Conservation (phyloP, 2,113 vertebrate species). For the Ailurus styani region DNA sequence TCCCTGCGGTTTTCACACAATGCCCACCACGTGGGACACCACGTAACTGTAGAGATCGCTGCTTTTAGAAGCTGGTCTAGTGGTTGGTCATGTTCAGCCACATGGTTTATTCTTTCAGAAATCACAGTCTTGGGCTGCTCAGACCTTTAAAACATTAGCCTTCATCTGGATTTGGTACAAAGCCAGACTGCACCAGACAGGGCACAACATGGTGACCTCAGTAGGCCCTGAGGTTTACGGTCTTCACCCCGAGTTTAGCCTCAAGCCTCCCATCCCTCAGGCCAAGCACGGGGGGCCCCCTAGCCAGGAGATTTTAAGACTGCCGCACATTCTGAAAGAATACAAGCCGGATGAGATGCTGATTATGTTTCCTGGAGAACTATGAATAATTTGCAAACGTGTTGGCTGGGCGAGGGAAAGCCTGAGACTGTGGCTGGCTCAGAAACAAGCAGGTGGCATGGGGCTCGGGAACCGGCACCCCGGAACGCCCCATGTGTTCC, state of each 20-base stretch:
- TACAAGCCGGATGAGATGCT: not conserved
- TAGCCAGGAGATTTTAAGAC: not conserved
- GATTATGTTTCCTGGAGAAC: not conserved
- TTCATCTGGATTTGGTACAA: not conserved
- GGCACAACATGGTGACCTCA: rapidly evolving
- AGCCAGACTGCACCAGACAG: rapidly evolving
- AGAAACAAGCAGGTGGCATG: not conserved
- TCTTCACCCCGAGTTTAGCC: not conserved
- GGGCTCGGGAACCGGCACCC: rapidly evolving
- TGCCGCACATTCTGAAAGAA: not conserved
- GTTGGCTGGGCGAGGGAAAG: not conserved
- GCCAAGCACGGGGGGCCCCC: not conserved
- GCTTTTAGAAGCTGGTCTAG: not conserved
- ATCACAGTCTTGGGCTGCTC: not conserved
- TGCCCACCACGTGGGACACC: not conserved
- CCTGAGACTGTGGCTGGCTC: not conserved
- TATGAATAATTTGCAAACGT: not conserved
- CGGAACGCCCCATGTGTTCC: rapidly evolving
- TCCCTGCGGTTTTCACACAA: not conserved
- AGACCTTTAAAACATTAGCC: not conserved
- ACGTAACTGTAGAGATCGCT: not conserved
- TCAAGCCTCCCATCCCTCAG: no score
- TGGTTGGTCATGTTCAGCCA: rapidly evolving
- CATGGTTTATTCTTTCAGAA: not conserved
- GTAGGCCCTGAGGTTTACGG: no score